Evolutionary conservation across 2,888 invertebrate genomes (phyloP), one percentile per base, ranked within the genome.

Genomic region (Erynnis tages): DNA sequence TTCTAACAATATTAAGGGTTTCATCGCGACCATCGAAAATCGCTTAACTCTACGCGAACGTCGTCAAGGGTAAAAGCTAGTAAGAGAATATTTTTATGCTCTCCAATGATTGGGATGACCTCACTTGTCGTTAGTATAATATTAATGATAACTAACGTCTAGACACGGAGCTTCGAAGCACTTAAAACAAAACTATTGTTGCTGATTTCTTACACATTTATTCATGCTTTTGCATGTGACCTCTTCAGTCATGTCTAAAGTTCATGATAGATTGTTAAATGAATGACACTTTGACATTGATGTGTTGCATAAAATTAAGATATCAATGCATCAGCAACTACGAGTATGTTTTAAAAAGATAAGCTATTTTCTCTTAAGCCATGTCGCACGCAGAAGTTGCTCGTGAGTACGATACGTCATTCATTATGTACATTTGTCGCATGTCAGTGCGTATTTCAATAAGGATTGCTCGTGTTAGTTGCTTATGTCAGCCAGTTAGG

Each of bases 121-220:
- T 63, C 61, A 55, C 34, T 55, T 59, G 58, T 55, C 57, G 54
- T 57, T 47, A 46, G 16, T 43, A 45, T 34, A 23, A 40, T 34
- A 34, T 34, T n/a, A 34, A 34, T 34, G 34, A 34, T 14, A n/a
- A 34, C 34, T 34, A 61, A 55, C 48, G 53, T 32, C 45, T 50
- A 46, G 35, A 3, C 34, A 25, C 16, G 11, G 11, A 25, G 21
- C 10, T 17, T 23, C 21, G 7, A 48, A 48, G 14, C 21, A 27
- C 13, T 40, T 52, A 48, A 45, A 30, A 40, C 11, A 32, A 32
- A 23, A 41, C 41, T n/a, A 49, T 49, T 49, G 49, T 34, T 17
- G 34, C 32, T 21, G 16, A 41, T 3, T 14, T n/a, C 40, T 32
- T 41, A 32, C 49, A 41, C 11, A 38, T 30, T 34, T 25, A 49